A percentile compares a stretch with the other conserved stretches of the same genome.
These are phyloP conservation scores for Phasia obesa DNA, from an alignment of 2,888 invertebrate genomes.

Conservation along the genomic window DNA sequence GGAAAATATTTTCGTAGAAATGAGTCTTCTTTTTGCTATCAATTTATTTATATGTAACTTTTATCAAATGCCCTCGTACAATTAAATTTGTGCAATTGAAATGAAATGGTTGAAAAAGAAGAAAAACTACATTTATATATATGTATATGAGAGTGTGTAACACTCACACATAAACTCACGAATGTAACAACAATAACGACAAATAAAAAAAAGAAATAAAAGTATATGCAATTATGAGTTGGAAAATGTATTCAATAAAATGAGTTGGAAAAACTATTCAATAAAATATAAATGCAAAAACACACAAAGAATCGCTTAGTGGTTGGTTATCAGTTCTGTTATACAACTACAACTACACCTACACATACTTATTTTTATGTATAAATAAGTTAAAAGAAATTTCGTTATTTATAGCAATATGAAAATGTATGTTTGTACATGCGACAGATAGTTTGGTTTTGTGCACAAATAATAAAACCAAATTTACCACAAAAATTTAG, in stretches of 20 bases:
- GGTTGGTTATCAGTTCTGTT: constrained; percentile 19
- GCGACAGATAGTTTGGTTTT: no score
- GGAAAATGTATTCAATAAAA: constrained; percentile 8
- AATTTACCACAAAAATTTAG: no score
- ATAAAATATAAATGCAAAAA: constrained; percentile 12
- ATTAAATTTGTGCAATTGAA: constrained; percentile 29
- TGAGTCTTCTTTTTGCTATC: no score
- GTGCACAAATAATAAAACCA: no score
- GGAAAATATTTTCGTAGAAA: no score
- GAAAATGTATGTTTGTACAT: no score
- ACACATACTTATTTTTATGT: background rate
- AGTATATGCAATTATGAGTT: background rate
- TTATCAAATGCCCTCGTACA: background rate
- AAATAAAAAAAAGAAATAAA: background rate
- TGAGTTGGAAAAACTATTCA: background rate
- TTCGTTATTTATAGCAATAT: no score
- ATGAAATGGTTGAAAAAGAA: constrained; percentile 18
- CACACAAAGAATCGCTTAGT: constrained; percentile 47
- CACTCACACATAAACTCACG: background rate
- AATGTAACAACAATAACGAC: constrained; percentile 5
- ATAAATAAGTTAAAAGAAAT: background rate
- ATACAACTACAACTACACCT: background rate
- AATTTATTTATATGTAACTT: background rate
- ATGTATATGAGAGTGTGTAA: background rate
- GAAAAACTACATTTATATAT: background rate